Evolutionary conservation across 92 coral and sea anemone genomes (phyloP).

Genomic region (Chrysogorgia sp.): DNA sequence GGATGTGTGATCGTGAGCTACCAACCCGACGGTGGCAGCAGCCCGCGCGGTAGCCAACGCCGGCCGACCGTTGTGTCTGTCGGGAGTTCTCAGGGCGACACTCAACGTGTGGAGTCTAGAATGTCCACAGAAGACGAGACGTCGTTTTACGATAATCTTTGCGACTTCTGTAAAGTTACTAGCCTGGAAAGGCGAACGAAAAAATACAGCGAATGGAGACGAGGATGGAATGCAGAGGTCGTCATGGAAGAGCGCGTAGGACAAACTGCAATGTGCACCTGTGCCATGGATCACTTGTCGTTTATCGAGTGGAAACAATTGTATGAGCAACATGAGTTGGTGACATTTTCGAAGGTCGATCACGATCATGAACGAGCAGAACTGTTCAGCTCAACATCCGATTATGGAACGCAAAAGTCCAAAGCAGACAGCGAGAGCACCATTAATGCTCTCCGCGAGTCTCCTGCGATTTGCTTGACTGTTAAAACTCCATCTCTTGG

Average conservation of each 20-base stretch:
- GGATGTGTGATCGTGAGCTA: slow-evolving; percentile 37
- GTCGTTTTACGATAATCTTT: slow-evolving; percentile 36
- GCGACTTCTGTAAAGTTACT: slow-evolving; percentile 30
- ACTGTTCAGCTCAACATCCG: background rate
- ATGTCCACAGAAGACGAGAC: slow-evolving; percentile 36
- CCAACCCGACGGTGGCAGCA: background rate
- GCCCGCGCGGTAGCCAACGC: background rate
- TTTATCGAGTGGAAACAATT: slow-evolving; percentile 34
- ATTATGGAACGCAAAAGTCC: slow-evolving; percentile 35
- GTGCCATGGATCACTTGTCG: slow-evolving; percentile 25
- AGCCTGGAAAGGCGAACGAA: slow-evolving; percentile 26
- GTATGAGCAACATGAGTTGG: slow-evolving; percentile 27
- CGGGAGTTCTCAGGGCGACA: slow-evolving; percentile 12
- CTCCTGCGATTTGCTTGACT: slow-evolving; percentile 1
- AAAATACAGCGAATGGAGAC: slow-evolving; percentile 45
- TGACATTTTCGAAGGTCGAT: slow-evolving; percentile 4
- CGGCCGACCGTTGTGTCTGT: slow-evolving; percentile 15
- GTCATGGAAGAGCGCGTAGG: slow-evolving; percentile 5
- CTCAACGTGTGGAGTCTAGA: slow-evolving; percentile 10
- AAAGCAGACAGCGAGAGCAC: slow-evolving; percentile 33
- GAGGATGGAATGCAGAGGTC: slow-evolving; percentile 26
- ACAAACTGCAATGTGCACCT: slow-evolving; percentile 6
- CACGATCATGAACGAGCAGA: background rate
- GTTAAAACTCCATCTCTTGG: slow-evolving; percentile 29
- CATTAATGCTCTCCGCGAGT: background rate